Conservation (phyloP, 2,888 invertebrate species). For the Megastigmus dorsalis region DNA sequence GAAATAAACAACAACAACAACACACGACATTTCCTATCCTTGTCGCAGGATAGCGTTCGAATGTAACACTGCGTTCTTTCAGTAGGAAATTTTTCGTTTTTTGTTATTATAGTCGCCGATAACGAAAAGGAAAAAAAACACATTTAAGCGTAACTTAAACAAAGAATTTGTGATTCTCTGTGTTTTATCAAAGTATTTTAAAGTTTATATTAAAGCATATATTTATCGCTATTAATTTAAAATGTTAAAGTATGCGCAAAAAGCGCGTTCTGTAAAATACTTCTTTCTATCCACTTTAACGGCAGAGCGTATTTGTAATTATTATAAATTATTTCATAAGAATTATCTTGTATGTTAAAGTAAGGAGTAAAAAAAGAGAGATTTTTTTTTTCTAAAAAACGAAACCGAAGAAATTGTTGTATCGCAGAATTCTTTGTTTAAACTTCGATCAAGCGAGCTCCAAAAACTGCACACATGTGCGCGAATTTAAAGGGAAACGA, state of each 20-base stretch:
- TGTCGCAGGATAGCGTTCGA: constrained; percentile 1
- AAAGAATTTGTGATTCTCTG: constrained; percentile 46
- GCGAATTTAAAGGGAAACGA: constrained; percentile 18
- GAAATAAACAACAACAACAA: too few species aligned
- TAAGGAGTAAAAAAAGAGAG: constrained; percentile 26
- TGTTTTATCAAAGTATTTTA: constrained; percentile 33
- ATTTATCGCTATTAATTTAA: constrained; percentile 30
- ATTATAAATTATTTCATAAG: constrained; percentile 31
- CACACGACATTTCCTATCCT: background rate
- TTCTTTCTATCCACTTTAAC: constrained; percentile 1
- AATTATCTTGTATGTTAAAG: constrained; percentile 6
- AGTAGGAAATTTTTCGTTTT: too few species aligned
- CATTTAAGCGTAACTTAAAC: constrained; percentile 35
- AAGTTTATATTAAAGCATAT: constrained; percentile 8
- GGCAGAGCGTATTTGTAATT: constrained; percentile 31
- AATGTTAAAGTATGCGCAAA: constrained; percentile 25
- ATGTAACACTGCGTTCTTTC: constrained; percentile 30
- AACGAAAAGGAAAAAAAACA: too few species aligned
- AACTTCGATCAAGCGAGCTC: too few species aligned
- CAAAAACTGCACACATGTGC: background rate
- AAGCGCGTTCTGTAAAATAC: constrained; percentile 18
- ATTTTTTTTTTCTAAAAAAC: constrained; percentile 22
- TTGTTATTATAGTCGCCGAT: constrained; percentile 1
- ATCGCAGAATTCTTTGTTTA: constrained; percentile 43
- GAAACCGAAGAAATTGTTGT: too few species aligned